Evolutionary conservation across 1,140 invertebrate genomes (phyloP).

Genomic region (Drosophila leontia): DNA sequence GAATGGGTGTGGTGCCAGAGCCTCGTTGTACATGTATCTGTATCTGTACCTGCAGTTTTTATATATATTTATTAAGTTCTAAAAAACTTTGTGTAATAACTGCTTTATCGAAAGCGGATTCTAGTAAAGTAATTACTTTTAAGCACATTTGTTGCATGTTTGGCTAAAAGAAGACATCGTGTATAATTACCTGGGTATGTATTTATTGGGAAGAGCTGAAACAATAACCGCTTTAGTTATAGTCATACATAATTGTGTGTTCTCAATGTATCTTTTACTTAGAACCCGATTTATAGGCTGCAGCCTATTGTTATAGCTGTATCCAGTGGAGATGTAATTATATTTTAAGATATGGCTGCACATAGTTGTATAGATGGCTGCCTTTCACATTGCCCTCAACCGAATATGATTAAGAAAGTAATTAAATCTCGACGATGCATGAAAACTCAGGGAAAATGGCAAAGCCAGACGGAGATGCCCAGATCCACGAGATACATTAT

Average conservation of each 20-base stretch:
- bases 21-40: neutral
- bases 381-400: conserved; percentile 64
- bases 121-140: conserved; percentile 1
- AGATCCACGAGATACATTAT: conserved; percentile 51
- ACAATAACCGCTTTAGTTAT: conserved; percentile 7
- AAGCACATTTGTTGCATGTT: conserved; percentile 16
- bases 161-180: conserved; percentile 14
- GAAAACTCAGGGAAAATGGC: conserved; percentile 56
- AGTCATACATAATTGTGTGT: conserved; percentile 14
- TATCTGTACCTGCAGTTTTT: neutral
- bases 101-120: neutral
- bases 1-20: conserved; percentile 12
- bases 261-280: conserved; percentile 14
- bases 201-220: conserved; percentile 9
- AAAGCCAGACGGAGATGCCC: conserved; percentile 38
- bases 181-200: neutral
- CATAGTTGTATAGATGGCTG: conserved; percentile 48
- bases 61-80: neutral
- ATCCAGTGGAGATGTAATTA: conserved; percentile 16
- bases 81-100: neutral
- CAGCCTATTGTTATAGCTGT: conserved; percentile 21
- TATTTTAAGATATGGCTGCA: conserved; percentile 30
- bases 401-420: conserved; percentile 75
- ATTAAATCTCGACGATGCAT: conserved; percentile 83
- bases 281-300: neutral